These are phyloP conservation scores for Cetonia aurata DNA, from an alignment of 2,888 invertebrate genomes.

Conservation along the genomic window DNA sequence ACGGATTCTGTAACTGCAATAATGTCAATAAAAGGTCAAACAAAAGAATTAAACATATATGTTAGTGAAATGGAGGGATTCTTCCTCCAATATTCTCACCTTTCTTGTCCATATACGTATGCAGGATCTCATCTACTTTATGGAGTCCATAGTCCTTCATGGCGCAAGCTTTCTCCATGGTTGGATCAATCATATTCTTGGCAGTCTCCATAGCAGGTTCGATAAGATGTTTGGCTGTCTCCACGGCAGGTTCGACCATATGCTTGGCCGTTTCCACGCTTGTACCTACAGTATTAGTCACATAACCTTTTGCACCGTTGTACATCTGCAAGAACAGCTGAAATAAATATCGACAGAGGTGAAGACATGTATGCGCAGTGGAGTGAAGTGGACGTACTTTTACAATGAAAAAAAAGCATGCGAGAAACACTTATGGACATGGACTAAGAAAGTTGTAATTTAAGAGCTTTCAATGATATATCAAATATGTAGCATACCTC, in stretches of 20 bases:
- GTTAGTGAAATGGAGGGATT: not conserved
- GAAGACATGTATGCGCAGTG: slow-evolving; percentile 7
- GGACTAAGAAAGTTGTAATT: not conserved
- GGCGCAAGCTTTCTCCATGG: slow-evolving; percentile 57
- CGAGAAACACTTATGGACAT: slow-evolving; percentile 19
- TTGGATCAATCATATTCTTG: slow-evolving; percentile 54
- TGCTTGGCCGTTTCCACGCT: slow-evolving; percentile 56
- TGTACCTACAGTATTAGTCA: slow-evolving; percentile 61
- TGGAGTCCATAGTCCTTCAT: slow-evolving; percentile 59
- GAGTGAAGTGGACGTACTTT: slow-evolving; percentile 22
- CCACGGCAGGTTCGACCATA: slow-evolving; percentile 52
- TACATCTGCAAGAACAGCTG: slow-evolving; percentile 64
- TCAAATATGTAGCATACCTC: slow-evolving; percentile 69
- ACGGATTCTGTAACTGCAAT: slow-evolving; percentile 3
- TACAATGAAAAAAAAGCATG: slow-evolving; percentile 8
- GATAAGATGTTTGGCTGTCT: slow-evolving; percentile 48
- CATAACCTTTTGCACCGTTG: slow-evolving; percentile 64
- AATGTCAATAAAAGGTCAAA: not conserved
- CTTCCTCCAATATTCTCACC: slow-evolving; percentile 13
- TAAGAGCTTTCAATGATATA: not conserved
- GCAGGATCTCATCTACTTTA: slow-evolving; percentile 58
- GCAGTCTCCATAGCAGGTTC: slow-evolving; percentile 50
- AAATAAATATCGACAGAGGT: slow-evolving; percentile 53
- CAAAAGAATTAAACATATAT: not conserved
- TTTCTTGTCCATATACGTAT: slow-evolving; percentile 30